These are phyloP conservation scores for Notothenia rossii DNA, from an alignment of 2,113 vertebrate species.

Conservation along the genomic window DNA sequence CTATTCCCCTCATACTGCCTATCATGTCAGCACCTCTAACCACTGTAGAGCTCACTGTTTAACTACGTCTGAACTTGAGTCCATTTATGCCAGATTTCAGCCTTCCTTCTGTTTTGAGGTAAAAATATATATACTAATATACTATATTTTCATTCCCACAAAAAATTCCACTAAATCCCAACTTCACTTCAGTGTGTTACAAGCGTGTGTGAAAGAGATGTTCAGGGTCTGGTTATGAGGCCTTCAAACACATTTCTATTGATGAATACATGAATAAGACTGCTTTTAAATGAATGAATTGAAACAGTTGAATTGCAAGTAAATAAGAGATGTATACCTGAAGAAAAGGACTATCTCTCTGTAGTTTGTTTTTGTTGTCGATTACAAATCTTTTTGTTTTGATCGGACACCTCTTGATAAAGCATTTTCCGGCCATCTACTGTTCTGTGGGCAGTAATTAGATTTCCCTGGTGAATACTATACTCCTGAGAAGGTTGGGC, in stretches of 20 bases:
- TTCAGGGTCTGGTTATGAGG: no score
- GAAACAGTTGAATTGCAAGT: background rate
- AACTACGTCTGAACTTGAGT: slow-evolving; percentile 46
- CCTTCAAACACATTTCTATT: background rate
- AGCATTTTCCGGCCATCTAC: slow-evolving; percentile 36
- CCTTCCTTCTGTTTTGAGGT: background rate
- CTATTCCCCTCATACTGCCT: slow-evolving; percentile 2
- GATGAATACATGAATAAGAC: background rate
- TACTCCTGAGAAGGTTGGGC: slow-evolving; percentile 66
- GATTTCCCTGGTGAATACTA: slow-evolving; percentile 67
- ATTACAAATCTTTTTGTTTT: slow-evolving; percentile 40
- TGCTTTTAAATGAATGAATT: background rate
- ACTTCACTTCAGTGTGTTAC: background rate
- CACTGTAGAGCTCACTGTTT: slow-evolving; percentile 31
- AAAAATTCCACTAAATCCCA: background rate
- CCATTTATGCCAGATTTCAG: slow-evolving; percentile 1
- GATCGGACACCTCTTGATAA: slow-evolving; percentile 27
- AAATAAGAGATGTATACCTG: background rate
- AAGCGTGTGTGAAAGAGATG: background rate
- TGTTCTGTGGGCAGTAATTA: slow-evolving; percentile 61
- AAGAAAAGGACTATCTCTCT: background rate
- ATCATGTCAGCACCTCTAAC: slow-evolving; percentile 42
- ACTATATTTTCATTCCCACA: background rate
- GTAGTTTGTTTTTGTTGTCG: slow-evolving; percentile 7
- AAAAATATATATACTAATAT: background rate